Evolutionary conservation across 2,888 invertebrate species (phyloP), one percentile per base, ranked within the genome.

Genomic region (Tenthredo notha): DNA sequence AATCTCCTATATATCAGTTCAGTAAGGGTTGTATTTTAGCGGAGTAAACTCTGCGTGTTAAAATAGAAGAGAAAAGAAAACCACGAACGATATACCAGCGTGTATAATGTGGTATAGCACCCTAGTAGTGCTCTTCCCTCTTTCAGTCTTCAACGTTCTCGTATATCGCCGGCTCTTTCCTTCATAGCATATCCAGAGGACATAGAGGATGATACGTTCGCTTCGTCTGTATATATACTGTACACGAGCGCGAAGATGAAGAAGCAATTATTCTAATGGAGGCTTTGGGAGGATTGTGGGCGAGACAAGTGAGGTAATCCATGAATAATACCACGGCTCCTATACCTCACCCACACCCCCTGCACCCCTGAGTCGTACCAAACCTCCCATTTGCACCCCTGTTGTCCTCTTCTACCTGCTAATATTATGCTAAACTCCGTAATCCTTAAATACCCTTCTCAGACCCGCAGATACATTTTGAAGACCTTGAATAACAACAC

Each of bases 221-320:
- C 37, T 40, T 40, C 83, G 83, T 83, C 83, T 83, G 43, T 25
- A 40, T 33, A 43, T 21, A 70, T 70, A 15, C 18, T 15, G 29
- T 83, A 83, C 47, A 83, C 83, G 67, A 92, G 91, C 90, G 91
- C 90, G 91, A 92, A 92, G 92, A 92, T 92, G 92, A 92, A 92
- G 92, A 92, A 92, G 92, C 92, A 92, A 92, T 92, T 92, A 92
- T 92, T 92, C 92, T 92, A 92, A 92, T 92, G 92, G 92, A 92
- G 91, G 92, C 90, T 90, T 91, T 91, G 90, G 90, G 89, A 89
- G 92, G 91, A 91, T 91, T 90, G 91, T 91, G 92, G 90, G 89
- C 88, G 90, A 91, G 92, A 92, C 92, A 92, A 92, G 92, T 92
- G 91, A 91, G 92, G 92, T 92, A 92, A 92, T 92, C 92, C 92